A percentile compares a stretch with the other conserved stretches of the same genome.
Evolutionary conservation across 2,888 invertebrate species (phyloP).

Genomic region (Phania funesta): DNA sequence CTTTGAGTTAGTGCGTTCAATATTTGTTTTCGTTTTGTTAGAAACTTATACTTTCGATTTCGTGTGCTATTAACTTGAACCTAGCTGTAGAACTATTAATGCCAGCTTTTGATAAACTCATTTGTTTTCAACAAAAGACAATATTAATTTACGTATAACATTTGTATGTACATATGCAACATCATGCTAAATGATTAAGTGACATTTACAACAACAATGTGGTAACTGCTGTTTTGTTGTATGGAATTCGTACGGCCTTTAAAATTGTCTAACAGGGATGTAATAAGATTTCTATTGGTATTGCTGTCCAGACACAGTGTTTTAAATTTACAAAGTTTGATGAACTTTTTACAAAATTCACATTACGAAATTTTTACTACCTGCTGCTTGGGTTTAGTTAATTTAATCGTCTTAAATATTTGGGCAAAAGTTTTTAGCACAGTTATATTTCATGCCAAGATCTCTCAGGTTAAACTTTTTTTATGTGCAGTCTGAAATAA

Average conservation of each 20-base stretch:
- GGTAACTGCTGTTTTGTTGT: neutral
- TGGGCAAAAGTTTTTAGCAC: no score
- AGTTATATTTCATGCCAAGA: no score
- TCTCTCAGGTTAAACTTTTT: no score
- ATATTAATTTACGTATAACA: conserved; percentile 29
- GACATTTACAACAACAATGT: conserved; percentile 28
- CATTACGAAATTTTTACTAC: no score
- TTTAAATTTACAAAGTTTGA: neutral
- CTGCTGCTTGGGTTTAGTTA: neutral
- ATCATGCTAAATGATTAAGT: conserved; percentile 25
- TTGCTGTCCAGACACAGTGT: neutral
- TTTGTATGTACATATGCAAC: conserved; percentile 46
- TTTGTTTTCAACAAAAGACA: conserved; percentile 19
- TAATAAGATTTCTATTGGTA: neutral
- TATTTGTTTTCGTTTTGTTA: neutral
- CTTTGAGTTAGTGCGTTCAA: no score
- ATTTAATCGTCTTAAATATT: no score
- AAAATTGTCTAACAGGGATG: neutral
- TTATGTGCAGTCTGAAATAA: no score
- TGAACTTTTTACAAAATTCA: neutral
- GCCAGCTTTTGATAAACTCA: conserved; percentile 25
- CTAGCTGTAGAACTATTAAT: conserved; percentile 2
- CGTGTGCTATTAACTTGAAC: conserved; percentile 3
- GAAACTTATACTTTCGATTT: neutral
- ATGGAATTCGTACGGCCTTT: conserved; percentile 3